phyloP scores from a whole-genome alignment of 2,797 vertebrate genomes.

The Liasis olivaceus region DNA sequence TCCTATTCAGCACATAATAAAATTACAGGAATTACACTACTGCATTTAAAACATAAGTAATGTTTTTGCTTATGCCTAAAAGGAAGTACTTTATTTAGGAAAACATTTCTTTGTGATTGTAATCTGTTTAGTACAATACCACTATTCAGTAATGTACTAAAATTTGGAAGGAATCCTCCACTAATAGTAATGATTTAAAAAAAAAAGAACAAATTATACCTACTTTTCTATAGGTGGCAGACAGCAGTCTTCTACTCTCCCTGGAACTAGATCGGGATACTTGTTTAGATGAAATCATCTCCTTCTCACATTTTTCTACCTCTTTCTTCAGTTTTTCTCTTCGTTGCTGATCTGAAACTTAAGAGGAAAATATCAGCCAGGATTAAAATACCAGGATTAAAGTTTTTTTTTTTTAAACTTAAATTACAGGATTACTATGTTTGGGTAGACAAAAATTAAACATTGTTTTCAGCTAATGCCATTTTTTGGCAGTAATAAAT shows the following conservation, averaged over 20 bases:
- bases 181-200: background rate
- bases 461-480: background rate
- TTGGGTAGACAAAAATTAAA: constrained; percentile 9
- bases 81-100: background rate
- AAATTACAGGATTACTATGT: background rate
- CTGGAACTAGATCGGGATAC: constrained; percentile 70
- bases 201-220: constrained; percentile 31
- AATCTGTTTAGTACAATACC: background rate
- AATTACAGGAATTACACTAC: background rate
- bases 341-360: constrained; percentile 89
- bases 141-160: background rate
- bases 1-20: background rate
- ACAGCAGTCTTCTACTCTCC: constrained; percentile 63
- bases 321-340: constrained; percentile 81
- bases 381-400: constrained; percentile 38
- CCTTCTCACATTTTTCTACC: constrained; percentile 66
- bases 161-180: background rate
- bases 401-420: background rate
- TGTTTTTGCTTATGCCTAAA: background rate
- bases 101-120: background rate
- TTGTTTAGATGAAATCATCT: constrained; percentile 72
- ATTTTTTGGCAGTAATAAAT: background rate
- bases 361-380: constrained; percentile 38
- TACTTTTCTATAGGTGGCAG: constrained; percentile 76
- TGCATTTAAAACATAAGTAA: background rate